Evolutionary conservation across 2,113 vertebrate genomes (phyloP).

Genomic region (Vulpes vulpes): DNA sequence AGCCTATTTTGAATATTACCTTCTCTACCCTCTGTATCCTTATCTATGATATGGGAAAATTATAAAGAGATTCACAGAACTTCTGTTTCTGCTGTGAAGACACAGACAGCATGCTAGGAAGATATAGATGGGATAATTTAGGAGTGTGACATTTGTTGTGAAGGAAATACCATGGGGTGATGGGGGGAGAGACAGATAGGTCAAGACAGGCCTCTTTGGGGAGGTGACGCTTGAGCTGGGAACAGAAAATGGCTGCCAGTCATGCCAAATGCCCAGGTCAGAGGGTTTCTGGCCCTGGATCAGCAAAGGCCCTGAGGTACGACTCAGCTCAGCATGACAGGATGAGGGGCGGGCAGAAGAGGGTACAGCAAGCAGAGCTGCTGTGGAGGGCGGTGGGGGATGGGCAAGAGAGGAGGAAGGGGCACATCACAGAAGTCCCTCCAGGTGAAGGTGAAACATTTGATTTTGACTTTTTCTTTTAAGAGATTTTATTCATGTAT

Average conservation of each 20-base stretch:
- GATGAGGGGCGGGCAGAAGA: neutral
- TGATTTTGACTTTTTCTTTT: neutral
- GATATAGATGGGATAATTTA: neutral
- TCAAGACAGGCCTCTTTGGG: neutral
- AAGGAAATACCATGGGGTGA: neutral
- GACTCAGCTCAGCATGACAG: neutral
- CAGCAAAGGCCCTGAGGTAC: neutral
- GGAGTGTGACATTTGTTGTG: neutral
- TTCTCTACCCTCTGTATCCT: neutral
- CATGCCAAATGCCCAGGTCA: neutral
- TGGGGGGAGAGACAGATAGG: neutral
- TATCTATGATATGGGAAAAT: neutral
- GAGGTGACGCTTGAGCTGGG: neutral
- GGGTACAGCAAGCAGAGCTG: neutral
- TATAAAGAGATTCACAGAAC: neutral
- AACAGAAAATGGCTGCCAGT: neutral
- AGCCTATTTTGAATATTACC: neutral
- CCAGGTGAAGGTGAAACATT: neutral
- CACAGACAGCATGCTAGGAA: neutral
- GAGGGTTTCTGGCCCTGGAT: neutral
- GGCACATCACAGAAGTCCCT: neutral
- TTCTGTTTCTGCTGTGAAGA: neutral
- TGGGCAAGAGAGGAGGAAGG: neutral
- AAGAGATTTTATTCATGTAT: too few species aligned
- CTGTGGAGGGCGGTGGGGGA: rapidly evolving